phyloP scores from a whole-genome alignment of 2,113 vertebrate genomes.

The Mormyrus iriodes region DNA sequence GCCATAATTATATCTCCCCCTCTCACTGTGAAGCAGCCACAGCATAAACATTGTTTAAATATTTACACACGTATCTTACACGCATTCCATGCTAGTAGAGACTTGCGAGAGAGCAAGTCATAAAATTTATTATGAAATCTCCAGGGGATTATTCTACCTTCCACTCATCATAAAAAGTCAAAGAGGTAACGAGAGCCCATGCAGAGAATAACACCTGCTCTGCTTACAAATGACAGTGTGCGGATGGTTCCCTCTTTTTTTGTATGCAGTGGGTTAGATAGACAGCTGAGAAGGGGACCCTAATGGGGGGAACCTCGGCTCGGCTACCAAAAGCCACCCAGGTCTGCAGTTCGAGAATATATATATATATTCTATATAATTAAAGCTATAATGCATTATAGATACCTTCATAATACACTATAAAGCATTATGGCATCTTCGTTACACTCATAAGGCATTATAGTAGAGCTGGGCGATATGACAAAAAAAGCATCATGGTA shows the following conservation, averaged over 20 bases:
- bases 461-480: too few relatives aligned
- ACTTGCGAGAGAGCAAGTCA: conserved; percentile 41
- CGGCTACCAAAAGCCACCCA: not conserved
- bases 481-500: too few relatives aligned
- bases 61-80: conserved; percentile 30
- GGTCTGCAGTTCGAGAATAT: not conserved
- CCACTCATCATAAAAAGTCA: conserved; percentile 30
- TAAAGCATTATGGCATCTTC: too few relatives aligned
- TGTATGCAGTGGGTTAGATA: conserved; percentile 57
- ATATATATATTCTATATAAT: too few relatives aligned
- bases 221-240: conserved; percentile 57
- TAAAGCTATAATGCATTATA: too few relatives aligned
- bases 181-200: conserved; percentile 43
- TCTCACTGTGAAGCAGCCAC: conserved; percentile 13
- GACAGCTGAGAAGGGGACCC: conserved; percentile 42
- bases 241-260: conserved; percentile 44
- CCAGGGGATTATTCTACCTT: conserved; percentile 35
- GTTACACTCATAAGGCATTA: too few relatives aligned
- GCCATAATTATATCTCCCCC: conserved; percentile 15
- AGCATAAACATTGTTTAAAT: conserved; percentile 45
- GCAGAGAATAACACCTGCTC: conserved; percentile 58
- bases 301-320: not conserved
- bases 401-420: too few relatives aligned
- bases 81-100: conserved; percentile 46
- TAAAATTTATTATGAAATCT: conserved; percentile 48